Evolutionary conservation across 2,888 invertebrate genomes (phyloP), one percentile per base, ranked within the genome.

Genomic region (Platycheirus albimanus): DNA sequence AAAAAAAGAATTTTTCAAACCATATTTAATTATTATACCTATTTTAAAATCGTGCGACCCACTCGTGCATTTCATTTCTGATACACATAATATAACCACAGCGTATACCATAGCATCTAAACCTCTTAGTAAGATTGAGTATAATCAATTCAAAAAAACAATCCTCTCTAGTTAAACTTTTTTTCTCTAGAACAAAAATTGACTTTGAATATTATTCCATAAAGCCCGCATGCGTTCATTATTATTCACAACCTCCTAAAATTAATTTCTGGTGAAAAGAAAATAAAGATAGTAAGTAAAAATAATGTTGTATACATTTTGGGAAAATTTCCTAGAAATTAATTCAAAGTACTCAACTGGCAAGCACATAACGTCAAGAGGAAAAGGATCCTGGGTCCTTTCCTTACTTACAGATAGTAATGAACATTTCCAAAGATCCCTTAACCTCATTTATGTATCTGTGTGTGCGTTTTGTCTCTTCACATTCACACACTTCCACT

Each of bases 261-360:
- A 52, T 11, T 33, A 43, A 52, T 52, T 17, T 52, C 17, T 3
- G 5, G 5, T 8, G 30, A 30, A 49, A 15, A 28, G 4, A 28
- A 52, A 5, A 52, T 52, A 52, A 33, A 52, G 17, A 30, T 30
- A 52, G 17, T 52, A n/a, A n/a, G n/a, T 52, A 11, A 33, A 52
- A 52, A 33, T 52, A 52, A 30, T 52, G 52, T 52, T 30, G 3
- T 11, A 52, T 30, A 52, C n/a, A n/a, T n/a, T n/a, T 33, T 52
- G 30, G 30, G 5, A 8, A 8, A 33, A 33, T 33, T 33, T 8
- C 30, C 30, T 33, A 6, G 8, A 56, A 56, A 56, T 56, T 56
- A 38, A 56, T 56, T 56, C 20, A 38, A 13, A 56, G 13, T 38
- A 56, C 20, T 30, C 36, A 36, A 13, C 19, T 56, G 11, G 10